These are phyloP conservation scores for Pitangus sulphuratus DNA, from an alignment of 2,797 vertebrate species.

Conservation along the genomic window DNA sequence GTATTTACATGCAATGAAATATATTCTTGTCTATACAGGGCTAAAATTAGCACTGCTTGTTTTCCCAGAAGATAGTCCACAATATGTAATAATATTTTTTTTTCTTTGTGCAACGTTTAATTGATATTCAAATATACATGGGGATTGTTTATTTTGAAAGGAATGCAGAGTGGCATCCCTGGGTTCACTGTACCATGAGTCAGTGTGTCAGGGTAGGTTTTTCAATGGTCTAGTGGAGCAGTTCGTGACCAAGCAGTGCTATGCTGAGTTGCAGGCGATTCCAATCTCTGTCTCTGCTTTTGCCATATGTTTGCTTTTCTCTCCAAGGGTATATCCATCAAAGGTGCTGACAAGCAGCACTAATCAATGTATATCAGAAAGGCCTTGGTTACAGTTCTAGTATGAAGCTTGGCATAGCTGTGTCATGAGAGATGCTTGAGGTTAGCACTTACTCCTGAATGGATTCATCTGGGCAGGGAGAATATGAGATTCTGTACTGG, in stretches of 20 bases:
- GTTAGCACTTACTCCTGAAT: background rate
- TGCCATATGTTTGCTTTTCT: background rate
- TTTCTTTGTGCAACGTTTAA: background rate
- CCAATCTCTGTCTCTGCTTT: background rate
- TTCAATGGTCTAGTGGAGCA: background rate
- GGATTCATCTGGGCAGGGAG: background rate
- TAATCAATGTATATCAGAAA: background rate
- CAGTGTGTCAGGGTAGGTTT: background rate
- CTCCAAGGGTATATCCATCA: background rate
- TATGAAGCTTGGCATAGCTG: background rate
- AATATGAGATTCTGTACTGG: background rate
- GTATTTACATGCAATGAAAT: background rate
- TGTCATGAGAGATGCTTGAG: background rate
- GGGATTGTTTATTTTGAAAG: background rate
- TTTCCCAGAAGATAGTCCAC: background rate
- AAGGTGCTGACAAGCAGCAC: slow-evolving; percentile 1
- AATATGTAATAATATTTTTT: background rate
- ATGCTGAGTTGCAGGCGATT: background rate
- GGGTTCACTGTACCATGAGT: background rate
- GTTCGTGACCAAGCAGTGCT: background rate
- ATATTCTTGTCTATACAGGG: background rate
- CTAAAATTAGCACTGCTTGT: background rate
- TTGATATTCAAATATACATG: background rate
- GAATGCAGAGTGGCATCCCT: background rate
- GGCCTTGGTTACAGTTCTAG: background rate